Conservation (phyloP, 2,113 vertebrate genomes). For the Crotalus viridis region DNA sequence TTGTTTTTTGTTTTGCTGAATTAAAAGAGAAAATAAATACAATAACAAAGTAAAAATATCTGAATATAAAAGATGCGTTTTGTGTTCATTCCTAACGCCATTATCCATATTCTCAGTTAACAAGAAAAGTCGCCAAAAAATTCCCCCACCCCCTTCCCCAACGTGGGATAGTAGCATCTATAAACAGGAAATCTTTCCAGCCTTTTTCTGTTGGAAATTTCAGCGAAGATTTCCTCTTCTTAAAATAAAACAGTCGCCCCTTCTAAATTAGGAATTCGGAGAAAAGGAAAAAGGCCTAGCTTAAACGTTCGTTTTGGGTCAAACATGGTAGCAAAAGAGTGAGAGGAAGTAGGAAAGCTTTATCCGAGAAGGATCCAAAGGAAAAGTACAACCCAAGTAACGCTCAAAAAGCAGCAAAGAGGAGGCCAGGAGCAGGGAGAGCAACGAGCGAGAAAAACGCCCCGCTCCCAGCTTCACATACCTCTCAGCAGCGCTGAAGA, state of each 20-base stretch:
- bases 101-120: neutral
- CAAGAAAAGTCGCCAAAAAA: neutral
- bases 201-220: neutral
- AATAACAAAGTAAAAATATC: neutral
- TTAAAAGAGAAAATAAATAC: neutral
- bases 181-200: neutral
- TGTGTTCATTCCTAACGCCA: neutral
- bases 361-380: neutral
- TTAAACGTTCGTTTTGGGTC: neutral
- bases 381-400: neutral
- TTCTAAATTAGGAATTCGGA: neutral
- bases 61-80: neutral
- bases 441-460: neutral
- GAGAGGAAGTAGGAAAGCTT: neutral
- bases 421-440: neutral
- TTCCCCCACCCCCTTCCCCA: no score
- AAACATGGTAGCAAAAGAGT: neutral
- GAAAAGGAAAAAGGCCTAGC: neutral
- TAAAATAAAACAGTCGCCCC: neutral
- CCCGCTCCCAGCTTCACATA: slow-evolving; percentile 32
- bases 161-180: neutral
- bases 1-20: neutral
- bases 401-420: fast-evolving
- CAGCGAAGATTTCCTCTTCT: neutral
- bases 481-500: slow-evolving; percentile 48